Conservation (phyloP, 2,888 invertebrate genomes). For the Opisthograptis luteolata region DNA sequence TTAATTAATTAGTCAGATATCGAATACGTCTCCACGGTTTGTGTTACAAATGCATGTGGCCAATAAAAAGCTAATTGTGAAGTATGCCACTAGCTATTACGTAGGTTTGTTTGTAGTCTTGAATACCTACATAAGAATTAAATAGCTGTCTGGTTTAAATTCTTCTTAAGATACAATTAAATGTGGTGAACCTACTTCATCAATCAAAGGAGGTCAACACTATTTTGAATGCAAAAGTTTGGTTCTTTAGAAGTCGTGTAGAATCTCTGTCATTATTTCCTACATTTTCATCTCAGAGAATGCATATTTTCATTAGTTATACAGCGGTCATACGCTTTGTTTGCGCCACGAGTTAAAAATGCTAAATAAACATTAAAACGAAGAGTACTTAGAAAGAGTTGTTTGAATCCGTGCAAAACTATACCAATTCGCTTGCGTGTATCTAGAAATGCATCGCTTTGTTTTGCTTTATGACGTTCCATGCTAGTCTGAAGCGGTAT, state of each 20-base stretch:
- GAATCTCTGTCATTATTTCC: too few relatives aligned
- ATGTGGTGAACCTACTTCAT: too few relatives aligned
- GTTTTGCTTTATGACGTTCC: constrained; percentile 27
- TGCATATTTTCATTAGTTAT: too few relatives aligned
- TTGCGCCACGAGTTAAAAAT: too few relatives aligned
- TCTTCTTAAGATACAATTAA: too few relatives aligned
- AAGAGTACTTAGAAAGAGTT: neutral
- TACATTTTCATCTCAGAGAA: too few relatives aligned
- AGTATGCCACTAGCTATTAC: constrained; percentile 43
- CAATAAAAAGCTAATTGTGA: constrained; percentile 54
- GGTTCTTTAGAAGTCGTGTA: too few relatives aligned
- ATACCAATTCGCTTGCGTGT: constrained; percentile 14
- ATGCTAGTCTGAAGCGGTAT: neutral
- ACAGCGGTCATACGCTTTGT: too few relatives aligned
- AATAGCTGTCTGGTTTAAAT: too few relatives aligned
- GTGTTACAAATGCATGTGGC: constrained; percentile 39
- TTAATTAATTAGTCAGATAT: constrained; percentile 22
- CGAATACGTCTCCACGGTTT: constrained; percentile 24
- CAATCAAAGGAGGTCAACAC: too few relatives aligned
- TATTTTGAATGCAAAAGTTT: too few relatives aligned
- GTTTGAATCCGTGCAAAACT: constrained; percentile 32
- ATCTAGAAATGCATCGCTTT: constrained; percentile 28
- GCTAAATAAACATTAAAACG: neutral
- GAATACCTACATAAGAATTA: constrained; percentile 21
- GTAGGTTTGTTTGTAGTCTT: constrained; percentile 44